These are phyloP conservation scores for Sturmia bella DNA, from an alignment of 2,888 invertebrate genomes.

Conservation along the genomic window DNA sequence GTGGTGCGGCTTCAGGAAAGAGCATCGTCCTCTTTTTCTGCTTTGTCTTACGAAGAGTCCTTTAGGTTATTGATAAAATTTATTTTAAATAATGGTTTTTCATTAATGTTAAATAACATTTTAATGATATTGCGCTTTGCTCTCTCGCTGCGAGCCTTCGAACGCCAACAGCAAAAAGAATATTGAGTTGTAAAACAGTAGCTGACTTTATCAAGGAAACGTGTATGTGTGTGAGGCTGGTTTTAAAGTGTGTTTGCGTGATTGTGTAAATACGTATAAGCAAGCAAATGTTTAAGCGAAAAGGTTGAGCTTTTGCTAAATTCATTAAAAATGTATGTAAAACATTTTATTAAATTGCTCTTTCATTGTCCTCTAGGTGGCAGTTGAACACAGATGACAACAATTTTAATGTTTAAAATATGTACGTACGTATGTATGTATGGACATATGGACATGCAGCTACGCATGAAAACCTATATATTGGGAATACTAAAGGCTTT, in stretches of 20 bases:
- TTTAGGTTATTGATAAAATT: constrained; percentile 38
- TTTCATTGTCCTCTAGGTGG: constrained; percentile 24
- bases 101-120: constrained; percentile 59
- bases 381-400: constrained; percentile 7
- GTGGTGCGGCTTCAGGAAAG: constrained; percentile 17
- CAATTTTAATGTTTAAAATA: not conserved
- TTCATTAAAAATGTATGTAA: constrained; percentile 46
- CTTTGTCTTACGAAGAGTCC: not conserved
- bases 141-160: not conserved
- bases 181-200: constrained; percentile 5
- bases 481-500: too few relatives aligned
- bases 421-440: too few relatives aligned
- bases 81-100: constrained; percentile 48
- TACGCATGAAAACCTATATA: too few relatives aligned
- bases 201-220: not conserved
- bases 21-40: constrained; percentile 25
- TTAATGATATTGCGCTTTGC: constrained; percentile 8
- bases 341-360: constrained; percentile 45
- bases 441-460: too few relatives aligned
- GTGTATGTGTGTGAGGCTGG: not conserved
- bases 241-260: not conserved
- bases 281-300: not conserved
- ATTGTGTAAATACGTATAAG: not conserved
- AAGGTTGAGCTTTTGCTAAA: not conserved
- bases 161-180: constrained; percentile 1